Evolutionary conservation across 2,888 invertebrate species (phyloP).

Genomic region (Platycnemis pennipes): DNA sequence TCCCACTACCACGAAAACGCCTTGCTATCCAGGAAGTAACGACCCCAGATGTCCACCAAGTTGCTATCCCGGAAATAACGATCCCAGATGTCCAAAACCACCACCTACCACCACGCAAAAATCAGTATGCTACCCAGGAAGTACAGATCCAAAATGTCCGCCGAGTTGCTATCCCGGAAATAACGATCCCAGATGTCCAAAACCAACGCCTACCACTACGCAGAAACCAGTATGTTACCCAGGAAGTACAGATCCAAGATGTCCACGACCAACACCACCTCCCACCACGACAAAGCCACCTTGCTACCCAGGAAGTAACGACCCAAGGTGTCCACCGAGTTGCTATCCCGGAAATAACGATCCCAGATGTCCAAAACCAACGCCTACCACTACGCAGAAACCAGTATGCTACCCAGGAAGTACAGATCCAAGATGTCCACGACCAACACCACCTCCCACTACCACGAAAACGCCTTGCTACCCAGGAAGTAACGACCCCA

Average conservation of each 20-base stretch:
- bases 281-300: constrained; percentile 73
- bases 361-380: constrained; percentile 74
- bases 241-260: constrained; percentile 76
- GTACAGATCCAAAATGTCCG: constrained; percentile 76
- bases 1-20: constrained; percentile 73
- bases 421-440: constrained; percentile 74
- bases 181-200: constrained; percentile 71
- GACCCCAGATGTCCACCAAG: constrained; percentile 70
- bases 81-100: constrained; percentile 73
- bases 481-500: constrained; percentile 75
- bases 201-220: constrained; percentile 73
- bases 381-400: constrained; percentile 76
- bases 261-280: constrained; percentile 72
- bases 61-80: constrained; percentile 71
- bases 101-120: constrained; percentile 70
- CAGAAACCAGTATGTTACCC: constrained; percentile 70
- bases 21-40: constrained; percentile 71
- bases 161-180: constrained; percentile 71
- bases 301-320: constrained; percentile 75
- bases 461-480: constrained; percentile 72
- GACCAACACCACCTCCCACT: constrained; percentile 66
- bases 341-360: constrained; percentile 76
- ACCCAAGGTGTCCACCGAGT: constrained; percentile 73
- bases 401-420: constrained; percentile 77
- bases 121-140: constrained; percentile 76